Percentiles rank a stretch among this genome's conserved stretches.
Evolutionary conservation across 2,888 invertebrate species (phyloP).

Genomic region (Mesorhabditis sp.): DNA sequence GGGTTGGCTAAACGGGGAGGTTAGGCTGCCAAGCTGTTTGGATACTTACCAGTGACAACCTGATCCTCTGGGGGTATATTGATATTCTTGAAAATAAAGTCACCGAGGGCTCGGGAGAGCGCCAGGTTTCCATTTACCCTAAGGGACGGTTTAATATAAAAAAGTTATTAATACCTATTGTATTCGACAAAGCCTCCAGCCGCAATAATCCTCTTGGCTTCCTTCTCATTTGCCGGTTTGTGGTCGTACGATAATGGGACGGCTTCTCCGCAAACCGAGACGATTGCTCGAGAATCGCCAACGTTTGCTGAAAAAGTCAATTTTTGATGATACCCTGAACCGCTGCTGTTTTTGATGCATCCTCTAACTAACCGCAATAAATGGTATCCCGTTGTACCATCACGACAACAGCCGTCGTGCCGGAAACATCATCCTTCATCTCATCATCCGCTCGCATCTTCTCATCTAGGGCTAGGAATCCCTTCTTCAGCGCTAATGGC

Average conservation of each 20-base stretch:
- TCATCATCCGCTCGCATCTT: constrained; percentile 76
- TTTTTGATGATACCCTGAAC: background rate
- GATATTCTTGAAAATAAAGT: constrained; percentile 92
- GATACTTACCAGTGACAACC: constrained; percentile 80
- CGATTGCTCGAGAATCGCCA: constrained; percentile 91
- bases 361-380: constrained; percentile 71
- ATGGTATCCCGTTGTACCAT: constrained; percentile 74
- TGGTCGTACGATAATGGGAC: constrained; percentile 83
- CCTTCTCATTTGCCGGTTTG: constrained; percentile 64
- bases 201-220: constrained; percentile 76
- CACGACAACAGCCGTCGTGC: constrained; percentile 83
- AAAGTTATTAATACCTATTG: constrained; percentile 62
- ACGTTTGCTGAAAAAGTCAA: constrained; percentile 70
- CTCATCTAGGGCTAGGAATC: constrained; percentile 84
- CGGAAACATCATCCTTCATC: constrained; percentile 85
- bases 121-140: constrained; percentile 87
- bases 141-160: background rate
- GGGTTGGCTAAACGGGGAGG: constrained; percentile 73
- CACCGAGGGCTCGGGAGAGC: constrained; percentile 88
- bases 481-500: constrained; percentile 79
- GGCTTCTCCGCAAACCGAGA: constrained; percentile 76
- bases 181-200: constrained; percentile 97
- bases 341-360: background rate
- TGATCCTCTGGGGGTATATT: constrained; percentile 83
- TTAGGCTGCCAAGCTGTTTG: constrained; percentile 7